Conservation (phyloP, 2,888 invertebrate genomes). For the Pediacus dermestoides region DNA sequence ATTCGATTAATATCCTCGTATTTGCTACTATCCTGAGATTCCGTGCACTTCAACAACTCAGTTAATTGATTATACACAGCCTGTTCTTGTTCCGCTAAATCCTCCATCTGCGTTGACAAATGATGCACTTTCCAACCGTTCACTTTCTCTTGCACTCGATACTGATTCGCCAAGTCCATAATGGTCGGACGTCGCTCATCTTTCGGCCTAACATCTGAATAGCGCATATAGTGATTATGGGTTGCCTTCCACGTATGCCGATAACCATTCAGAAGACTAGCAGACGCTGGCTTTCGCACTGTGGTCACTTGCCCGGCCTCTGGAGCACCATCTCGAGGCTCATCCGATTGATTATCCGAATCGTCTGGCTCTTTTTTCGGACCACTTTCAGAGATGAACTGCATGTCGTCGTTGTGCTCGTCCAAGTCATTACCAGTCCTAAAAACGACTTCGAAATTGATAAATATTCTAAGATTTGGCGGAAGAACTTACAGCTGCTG, state of each 20-base stretch:
- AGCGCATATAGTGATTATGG: constrained; percentile 68
- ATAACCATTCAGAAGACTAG: constrained; percentile 60
- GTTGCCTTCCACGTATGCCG: constrained; percentile 68
- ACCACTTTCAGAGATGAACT: constrained; percentile 56
- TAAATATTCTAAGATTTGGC: too few relatives aligned
- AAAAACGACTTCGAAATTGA: too few relatives aligned
- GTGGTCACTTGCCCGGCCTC: constrained; percentile 39
- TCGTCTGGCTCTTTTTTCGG: constrained; percentile 48
- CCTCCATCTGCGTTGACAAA: constrained; percentile 88
- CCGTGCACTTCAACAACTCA: constrained; percentile 46
- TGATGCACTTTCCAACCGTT: constrained; percentile 96
- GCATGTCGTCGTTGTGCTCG: constrained; percentile 58
- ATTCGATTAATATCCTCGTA: constrained; percentile 48
- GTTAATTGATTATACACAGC: constrained; percentile 48
- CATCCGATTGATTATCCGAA: constrained; percentile 45
- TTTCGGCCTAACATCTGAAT: constrained; percentile 81
- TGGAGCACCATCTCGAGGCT: constrained; percentile 42
- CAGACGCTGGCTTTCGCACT: constrained; percentile 46
- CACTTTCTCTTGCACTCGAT: constrained; percentile 79
- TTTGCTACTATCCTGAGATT: constrained; percentile 42
- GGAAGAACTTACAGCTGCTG: constrained; percentile 72
- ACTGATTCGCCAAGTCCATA: constrained; percentile 85
- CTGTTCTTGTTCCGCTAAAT: constrained; percentile 63
- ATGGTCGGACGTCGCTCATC: constrained; percentile 84
- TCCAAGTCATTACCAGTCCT: constrained; percentile 56